phyloP scores from a whole-genome alignment of 1,140 invertebrate species.

The Drosophila repletoides region DNA sequence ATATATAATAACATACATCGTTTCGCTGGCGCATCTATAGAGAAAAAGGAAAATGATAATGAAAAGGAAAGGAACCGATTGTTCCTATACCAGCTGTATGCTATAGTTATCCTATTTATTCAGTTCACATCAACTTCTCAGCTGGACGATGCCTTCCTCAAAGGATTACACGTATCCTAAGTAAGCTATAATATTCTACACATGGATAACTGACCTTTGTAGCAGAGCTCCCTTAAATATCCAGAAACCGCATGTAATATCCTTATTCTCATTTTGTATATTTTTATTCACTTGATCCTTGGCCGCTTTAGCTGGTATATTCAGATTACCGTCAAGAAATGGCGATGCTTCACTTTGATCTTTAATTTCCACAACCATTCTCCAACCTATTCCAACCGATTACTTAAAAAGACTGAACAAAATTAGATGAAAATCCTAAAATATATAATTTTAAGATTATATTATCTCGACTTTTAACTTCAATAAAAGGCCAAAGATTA shows the following conservation, averaged over 20 bases:
- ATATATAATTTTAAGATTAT: constrained; percentile 8
- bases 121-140: no score
- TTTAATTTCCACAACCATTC: constrained; percentile 17
- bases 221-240: constrained; percentile 84
- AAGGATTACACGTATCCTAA: no score
- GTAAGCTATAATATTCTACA: background rate
- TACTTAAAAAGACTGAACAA: constrained; percentile 10
- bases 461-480: constrained; percentile 15
- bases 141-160: no score
- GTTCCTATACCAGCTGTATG: no score
- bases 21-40: constrained; percentile 87
- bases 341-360: constrained; percentile 12
- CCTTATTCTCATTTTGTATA: constrained; percentile 73
- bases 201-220: constrained; percentile 83
- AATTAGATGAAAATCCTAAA: background rate
- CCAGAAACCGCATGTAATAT: constrained; percentile 86
- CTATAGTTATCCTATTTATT: no score
- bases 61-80: no score
- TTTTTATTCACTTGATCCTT: background rate
- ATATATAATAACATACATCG: constrained; percentile 88
- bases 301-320: no score
- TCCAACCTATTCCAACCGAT: background rate
- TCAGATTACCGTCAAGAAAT: constrained; percentile 17
- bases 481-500: constrained; percentile 25
- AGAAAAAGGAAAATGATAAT: no score